Percentiles rank a stretch among this genome's conserved stretches.
These are phyloP conservation scores for Eulemur mongoz DNA, from an alignment of 2,797 vertebrate genomes.

Conservation along the genomic window DNA sequence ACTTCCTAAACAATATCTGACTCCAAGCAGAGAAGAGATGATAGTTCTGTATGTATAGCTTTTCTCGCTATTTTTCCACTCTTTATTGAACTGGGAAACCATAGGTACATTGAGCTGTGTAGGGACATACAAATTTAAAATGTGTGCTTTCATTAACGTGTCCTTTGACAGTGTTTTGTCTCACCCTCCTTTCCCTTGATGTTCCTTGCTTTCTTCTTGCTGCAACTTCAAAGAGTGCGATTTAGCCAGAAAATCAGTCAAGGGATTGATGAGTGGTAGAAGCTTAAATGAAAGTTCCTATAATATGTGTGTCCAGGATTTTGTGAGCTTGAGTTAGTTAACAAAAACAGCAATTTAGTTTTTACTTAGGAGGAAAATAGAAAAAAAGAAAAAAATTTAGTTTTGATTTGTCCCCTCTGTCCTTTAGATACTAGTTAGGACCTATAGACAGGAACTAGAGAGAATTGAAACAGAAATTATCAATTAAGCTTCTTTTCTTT, in stretches of 20 bases:
- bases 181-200: not conserved
- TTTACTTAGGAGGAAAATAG: not conserved
- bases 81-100: not conserved
- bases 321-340: constrained; percentile 19
- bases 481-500: not conserved
- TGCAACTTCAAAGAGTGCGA: not conserved
- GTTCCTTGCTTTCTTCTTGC: not conserved
- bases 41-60: not conserved
- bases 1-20: not conserved
- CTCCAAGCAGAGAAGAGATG: not conserved
- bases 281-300: not conserved
- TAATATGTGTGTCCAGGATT: not conserved
- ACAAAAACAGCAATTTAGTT: constrained; percentile 18
- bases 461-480: not conserved
- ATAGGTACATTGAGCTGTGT: not conserved
- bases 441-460: not conserved
- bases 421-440: not conserved
- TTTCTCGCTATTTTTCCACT: not conserved
- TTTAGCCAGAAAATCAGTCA: not conserved
- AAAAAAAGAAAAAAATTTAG: not conserved
- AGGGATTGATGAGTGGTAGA: not conserved
- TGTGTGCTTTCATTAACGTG: not conserved
- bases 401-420: not conserved
- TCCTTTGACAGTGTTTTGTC: not conserved
- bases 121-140: not conserved